Base-by-base conservation (phyloP, 2,888 invertebrate species). In the Lissocephala sabroskyi region DNA sequence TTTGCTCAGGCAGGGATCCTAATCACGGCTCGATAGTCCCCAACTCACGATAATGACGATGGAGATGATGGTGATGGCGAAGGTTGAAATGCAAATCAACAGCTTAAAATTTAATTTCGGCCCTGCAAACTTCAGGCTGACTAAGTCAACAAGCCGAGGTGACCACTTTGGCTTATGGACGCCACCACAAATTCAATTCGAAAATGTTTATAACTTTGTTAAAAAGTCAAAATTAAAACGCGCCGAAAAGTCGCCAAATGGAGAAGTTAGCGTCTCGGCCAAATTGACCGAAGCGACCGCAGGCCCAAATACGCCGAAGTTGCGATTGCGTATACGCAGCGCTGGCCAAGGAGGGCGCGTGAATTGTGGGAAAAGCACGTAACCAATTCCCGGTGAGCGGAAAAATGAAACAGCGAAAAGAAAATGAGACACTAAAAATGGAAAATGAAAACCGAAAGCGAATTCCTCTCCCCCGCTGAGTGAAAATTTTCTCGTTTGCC, bases 91-190 rank as follows among this genome's bases (percentile, higher is more conserved):
- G 79, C 65, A 78, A 71, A 78, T 76, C 62, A 71, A 71, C 71
- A 78, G 71, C 71, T 78, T 71, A 78, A 71, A 78, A 76, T 76
- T 78, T 68, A 73, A 71, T 71, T 71, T 71, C 46, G 56, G 65
- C 73, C 45, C 63, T 53, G 53, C 17, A 16, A 18, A 44, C 16
- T 9, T 33, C 4, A 26, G n/a, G 16, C 6, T 4, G 17, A n/a
- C 28, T 2, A 35, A 23, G 33, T 29, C 18, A 49, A 58, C 41
- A 23, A 45, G 58, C 41, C 54, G 44, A 46, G 49, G 50, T 74
- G 62, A 55, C 62, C 75, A 77, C 75, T 70, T 77, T 52, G 33
- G 58, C 66, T 47, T 47, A 62, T 49, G 23, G 23, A 3, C 23
- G 4, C 4, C 23, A 23, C 54, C 48, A 59, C 43, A 59, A 77